phyloP scores from a whole-genome alignment of 2,888 invertebrate species.

The Ceraclea dissimilis region DNA sequence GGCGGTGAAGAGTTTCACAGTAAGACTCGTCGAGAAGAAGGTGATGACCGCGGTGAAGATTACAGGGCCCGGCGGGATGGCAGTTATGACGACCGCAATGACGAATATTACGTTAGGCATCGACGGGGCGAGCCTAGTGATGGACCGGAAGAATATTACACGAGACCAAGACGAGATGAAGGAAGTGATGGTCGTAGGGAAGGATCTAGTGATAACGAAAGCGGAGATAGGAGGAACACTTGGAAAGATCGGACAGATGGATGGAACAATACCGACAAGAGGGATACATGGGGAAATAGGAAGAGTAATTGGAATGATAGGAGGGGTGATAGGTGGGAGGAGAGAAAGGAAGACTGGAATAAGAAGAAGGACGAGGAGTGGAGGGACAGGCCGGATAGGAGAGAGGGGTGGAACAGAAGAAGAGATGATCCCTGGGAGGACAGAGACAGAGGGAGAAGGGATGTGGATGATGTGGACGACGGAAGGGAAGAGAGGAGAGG shows the following conservation, averaged over 20 bases:
- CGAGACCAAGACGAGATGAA: background rate
- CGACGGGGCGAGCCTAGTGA: background rate
- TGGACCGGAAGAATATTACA: background rate
- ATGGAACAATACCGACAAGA: background rate
- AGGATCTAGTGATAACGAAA: constrained; percentile 28
- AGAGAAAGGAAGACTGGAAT: background rate
- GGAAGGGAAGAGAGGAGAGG: constrained; percentile 32
- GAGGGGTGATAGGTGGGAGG: background rate
- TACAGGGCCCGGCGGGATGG: too few species aligned
- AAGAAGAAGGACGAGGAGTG: background rate
- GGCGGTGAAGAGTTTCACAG: background rate
- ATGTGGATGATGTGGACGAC: constrained; percentile 16
- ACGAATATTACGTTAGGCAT: constrained; percentile 16
- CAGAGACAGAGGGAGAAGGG: constrained; percentile 3
- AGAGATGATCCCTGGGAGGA: constrained; percentile 8
- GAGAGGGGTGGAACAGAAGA: background rate
- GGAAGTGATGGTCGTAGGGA: constrained; percentile 14
- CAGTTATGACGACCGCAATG: constrained; percentile 20
- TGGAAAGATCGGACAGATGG: constrained; percentile 2
- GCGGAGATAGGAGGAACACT: constrained; percentile 24
- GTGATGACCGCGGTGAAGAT: constrained; percentile 17
- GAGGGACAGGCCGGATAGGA: background rate
- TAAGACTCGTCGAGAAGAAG: background rate
- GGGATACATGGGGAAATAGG: background rate
- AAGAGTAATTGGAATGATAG: background rate